Evolutionary conservation across 2,797 vertebrate species (phyloP).

Genomic region (Thalassophryne amazonica): DNA sequence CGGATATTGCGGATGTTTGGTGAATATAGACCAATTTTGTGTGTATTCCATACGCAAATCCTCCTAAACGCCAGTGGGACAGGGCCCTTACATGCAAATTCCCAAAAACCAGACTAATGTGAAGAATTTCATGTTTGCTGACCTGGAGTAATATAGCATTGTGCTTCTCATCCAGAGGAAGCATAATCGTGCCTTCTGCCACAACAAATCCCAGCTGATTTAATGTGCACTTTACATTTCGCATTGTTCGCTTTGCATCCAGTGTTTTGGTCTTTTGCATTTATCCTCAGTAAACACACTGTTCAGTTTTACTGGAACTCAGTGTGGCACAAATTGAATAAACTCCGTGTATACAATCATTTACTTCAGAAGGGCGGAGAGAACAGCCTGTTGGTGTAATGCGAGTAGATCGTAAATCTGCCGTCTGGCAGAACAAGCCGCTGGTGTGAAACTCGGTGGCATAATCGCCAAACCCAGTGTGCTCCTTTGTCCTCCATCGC

Average conservation of each 20-base stretch:
- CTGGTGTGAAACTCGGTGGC: conserved; percentile 38
- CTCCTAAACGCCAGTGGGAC: too few species aligned
- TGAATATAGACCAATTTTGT: too few species aligned
- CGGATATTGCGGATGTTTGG: too few species aligned
- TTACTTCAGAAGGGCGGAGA: conserved; percentile 52
- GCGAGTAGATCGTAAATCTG: conserved; percentile 45
- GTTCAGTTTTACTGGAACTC: conserved; percentile 61
- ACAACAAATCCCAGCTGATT: conserved; percentile 8
- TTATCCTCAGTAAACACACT: conserved; percentile 53
- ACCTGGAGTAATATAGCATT: too few species aligned
- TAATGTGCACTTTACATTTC: conserved; percentile 20
- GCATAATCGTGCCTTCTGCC: conserved; percentile 1
- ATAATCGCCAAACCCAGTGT: conserved; percentile 44
- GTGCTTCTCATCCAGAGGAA: neutral
- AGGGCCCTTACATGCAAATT: too few species aligned
- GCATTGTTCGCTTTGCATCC: conserved; percentile 15
- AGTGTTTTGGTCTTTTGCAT: conserved; percentile 37
- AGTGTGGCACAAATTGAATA: conserved; percentile 58
- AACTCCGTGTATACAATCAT: conserved; percentile 46
- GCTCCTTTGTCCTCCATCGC: conserved; percentile 40
- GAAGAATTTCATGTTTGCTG: too few species aligned
- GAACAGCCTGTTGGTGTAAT: conserved; percentile 40
- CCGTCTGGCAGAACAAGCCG: conserved; percentile 29
- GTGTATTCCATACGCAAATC: too few species aligned
- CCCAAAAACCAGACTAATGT: too few species aligned